Percentiles rank a stretch among this genome's conserved stretches.
Evolutionary conservation across 2,113 vertebrate species (phyloP).

Genomic region (Microcebus ravelobensis): DNA sequence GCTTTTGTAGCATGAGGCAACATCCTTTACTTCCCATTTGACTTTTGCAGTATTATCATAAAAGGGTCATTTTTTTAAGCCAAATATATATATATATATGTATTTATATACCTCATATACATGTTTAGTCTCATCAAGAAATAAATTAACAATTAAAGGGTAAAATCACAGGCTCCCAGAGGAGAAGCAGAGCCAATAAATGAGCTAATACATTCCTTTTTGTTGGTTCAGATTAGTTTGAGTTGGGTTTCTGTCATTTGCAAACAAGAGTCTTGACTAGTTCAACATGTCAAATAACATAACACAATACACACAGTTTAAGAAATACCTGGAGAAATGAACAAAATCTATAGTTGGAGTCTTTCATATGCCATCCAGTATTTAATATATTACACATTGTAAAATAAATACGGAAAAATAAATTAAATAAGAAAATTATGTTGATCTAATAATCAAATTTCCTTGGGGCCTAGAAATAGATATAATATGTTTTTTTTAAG

Average conservation of each 20-base stretch:
- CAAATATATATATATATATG: not conserved
- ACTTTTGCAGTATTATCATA: not conserved
- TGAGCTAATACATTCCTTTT: not conserved
- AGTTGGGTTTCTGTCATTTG: not conserved
- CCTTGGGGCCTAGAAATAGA: not conserved
- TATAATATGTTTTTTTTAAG: not conserved
- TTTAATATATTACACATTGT: not conserved
- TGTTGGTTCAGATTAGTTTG: not conserved
- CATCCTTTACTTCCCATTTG: not conserved
- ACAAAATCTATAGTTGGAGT: not conserved
- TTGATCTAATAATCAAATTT: not conserved
- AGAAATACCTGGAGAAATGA: not conserved
- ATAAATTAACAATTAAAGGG: not conserved
- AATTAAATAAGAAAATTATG: not conserved
- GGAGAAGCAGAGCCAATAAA: not conserved
- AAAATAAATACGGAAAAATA: not conserved
- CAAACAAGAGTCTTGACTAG: not conserved
- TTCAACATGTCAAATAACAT: not conserved
- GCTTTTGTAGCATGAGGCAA: not conserved
- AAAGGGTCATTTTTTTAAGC: not conserved
- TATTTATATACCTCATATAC: not conserved
- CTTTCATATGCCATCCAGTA: not conserved
- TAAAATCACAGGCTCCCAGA: not conserved
- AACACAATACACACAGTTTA: fast-evolving
- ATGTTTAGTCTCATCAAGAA: not conserved